Evolutionary conservation across 2,888 invertebrate genomes (phyloP).

Genomic region (Megastigmus dorsalis): DNA sequence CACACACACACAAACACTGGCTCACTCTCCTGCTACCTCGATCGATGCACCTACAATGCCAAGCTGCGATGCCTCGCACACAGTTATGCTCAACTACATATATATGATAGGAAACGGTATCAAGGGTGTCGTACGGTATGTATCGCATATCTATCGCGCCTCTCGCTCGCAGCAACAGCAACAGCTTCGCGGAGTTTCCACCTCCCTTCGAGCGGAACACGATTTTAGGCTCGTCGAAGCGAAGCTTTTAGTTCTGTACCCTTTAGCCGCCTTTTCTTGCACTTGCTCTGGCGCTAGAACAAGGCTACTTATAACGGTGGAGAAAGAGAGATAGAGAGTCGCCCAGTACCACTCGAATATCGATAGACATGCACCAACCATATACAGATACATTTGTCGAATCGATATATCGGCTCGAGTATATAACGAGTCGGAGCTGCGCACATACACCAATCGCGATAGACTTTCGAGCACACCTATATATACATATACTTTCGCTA

Average conservation of each 20-base stretch:
- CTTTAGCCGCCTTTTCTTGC: neutral
- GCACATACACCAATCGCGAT: no score
- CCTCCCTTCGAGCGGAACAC: conserved; percentile 28
- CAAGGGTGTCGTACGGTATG: neutral
- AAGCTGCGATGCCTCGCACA: no score
- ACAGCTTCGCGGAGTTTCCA: no score
- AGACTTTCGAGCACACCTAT: no score
- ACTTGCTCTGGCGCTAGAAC: neutral
- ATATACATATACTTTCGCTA: no score
- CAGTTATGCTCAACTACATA: no score
- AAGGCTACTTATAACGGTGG: conserved; percentile 19
- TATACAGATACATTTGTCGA: no score
- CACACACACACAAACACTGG: neutral
- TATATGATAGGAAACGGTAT: neutral
- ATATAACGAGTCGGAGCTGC: no score
- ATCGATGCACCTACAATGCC: neutral
- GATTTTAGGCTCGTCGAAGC: conserved; percentile 42
- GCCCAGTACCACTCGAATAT: neutral
- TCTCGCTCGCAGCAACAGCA: neutral
- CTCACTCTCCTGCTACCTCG: neutral
- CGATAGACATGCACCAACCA: no score
- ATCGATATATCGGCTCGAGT: no score
- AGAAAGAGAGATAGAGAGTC: no score
- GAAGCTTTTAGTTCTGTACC: neutral
- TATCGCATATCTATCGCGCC: neutral